Base-by-base conservation (phyloP, 2,888 invertebrate genomes). In the Apotomis capreana region DNA sequence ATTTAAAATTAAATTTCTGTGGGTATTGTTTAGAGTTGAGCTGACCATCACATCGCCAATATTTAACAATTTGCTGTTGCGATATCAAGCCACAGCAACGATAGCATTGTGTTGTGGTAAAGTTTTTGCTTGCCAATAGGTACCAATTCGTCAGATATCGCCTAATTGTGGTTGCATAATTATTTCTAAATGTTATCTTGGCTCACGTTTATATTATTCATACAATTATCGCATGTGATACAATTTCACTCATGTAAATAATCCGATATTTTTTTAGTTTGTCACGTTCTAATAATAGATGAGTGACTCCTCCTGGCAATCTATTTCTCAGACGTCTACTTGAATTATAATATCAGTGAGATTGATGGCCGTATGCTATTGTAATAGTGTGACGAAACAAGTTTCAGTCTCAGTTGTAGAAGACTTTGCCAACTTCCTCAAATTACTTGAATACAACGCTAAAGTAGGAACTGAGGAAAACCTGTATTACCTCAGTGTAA, bases 41-140 rank as follows among this genome's bases (percentile, higher is more conserved):
- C 26, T 26, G 9, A 9, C 9, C 49, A 49, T 49, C 5, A 49
- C 9, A 3, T 8, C 9, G 49, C 9, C 49, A 37, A 63, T 13
- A n/a, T 37, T 63, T 8, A 40, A 0, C 8, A 64, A 15, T 51
- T 51, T 15, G 15, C 44, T 15, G 9, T 9, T 26, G 55, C 49
- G 60, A 36, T 67, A 71, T 61, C 51, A 40, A 3, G 40, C 49
- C 67, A 40, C 55, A 49, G 10, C 37, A 26, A 12, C 61, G 57
- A 68, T 71, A 68, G 44, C 36, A 36, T 55, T 71, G 61, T 36
- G 71, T 55, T 71, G 61, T 36, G 71, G 67, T 71, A 44, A 49
- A 69, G 4, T 44, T 55, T 62, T 15, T 9, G 44, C 51, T 44
- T 37, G 44, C 67, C 65, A 46, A 44, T 46, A 55, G 26, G 12